Evolutionary conservation across 2,113 vertebrate genomes (phyloP).

Genomic region (Chionomys nivalis): DNA sequence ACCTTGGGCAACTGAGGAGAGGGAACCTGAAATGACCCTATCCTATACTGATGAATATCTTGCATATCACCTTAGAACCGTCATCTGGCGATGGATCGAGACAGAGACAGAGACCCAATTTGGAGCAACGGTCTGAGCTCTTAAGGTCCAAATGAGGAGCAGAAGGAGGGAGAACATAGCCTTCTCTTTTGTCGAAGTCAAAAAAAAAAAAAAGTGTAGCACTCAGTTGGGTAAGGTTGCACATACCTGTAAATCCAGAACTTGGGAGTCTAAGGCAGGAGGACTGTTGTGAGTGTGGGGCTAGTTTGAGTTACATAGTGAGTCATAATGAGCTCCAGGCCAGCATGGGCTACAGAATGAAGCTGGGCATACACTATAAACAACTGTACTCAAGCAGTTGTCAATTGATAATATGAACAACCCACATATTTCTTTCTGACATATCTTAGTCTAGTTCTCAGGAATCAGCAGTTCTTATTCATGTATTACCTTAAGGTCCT

Average conservation of each 20-base stretch:
- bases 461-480: constrained; percentile 11
- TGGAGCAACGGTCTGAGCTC: too few species aligned
- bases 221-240: background rate
- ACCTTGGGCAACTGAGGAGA: too few species aligned
- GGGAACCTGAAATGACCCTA: too few species aligned
- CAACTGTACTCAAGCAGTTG: constrained; percentile 8
- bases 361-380: background rate
- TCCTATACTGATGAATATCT: too few species aligned
- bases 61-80: too few species aligned
- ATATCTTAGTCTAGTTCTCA: constrained; percentile 16
- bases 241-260: background rate
- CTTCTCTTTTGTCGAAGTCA: background rate
- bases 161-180: too few species aligned
- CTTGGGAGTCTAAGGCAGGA: background rate
- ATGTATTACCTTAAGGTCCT: constrained; percentile 21
- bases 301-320: background rate
- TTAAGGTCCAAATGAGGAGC: too few species aligned
- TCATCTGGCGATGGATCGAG: too few species aligned
- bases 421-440: background rate
- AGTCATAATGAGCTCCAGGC: background rate
- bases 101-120: too few species aligned
- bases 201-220: background rate
- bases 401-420: constrained; percentile 20
- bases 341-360: too few species aligned
- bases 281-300: background rate